Base-by-base conservation (phyloP, 2,888 invertebrate genomes). In the Melinopterus prodromus region DNA sequence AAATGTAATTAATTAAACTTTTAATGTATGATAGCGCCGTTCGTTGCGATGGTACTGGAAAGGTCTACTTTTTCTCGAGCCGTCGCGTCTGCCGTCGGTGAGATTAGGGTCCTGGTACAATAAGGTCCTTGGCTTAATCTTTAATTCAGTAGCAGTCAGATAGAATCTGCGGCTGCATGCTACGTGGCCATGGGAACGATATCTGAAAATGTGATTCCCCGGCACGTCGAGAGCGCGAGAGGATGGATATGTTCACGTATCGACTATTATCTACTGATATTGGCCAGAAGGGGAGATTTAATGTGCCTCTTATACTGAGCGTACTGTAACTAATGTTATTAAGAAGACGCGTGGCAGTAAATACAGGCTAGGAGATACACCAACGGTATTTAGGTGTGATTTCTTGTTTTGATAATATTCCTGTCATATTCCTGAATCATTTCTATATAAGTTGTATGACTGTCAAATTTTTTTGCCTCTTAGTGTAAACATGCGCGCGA, bases 111-210 rank as follows among this genome's bases (percentile, higher is more conserved):
- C 74, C 36, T 36, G 5, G 74, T 74, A 74, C 74, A 74, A 74
- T 74, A 74, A 74, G 74, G 74, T 35, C 35, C 74, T 37, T 37
- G 74, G 36, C 74, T 74, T 74, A 74, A 74, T 74, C 74, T 74
- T 74, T 74, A 74, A 74, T 74, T 74, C 74, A 74, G 74, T 74
- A 74, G 74, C 35, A 35, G 74, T 74, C 74, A 74, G 74, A 74
- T 74, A 74, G 36, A 37, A 74, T 74, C 74, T 74, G 74, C 37
- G 74, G 74, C 35, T 35, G 36, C 74, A 74, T 35, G 36, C 35
- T 74, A 74, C 74, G 37, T 36, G 26, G 35, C 74, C 35, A n/a
- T 35, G 74, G 37, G 37, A 35, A 74, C 37, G n/a, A 35, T 37
- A 74, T 74, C 74, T 37, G 74, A 74, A 74, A 36, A 74, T n/a